Base-by-base conservation (phyloP, 2,113 vertebrate genomes). In the Phylloscopus trochilus region DNA sequence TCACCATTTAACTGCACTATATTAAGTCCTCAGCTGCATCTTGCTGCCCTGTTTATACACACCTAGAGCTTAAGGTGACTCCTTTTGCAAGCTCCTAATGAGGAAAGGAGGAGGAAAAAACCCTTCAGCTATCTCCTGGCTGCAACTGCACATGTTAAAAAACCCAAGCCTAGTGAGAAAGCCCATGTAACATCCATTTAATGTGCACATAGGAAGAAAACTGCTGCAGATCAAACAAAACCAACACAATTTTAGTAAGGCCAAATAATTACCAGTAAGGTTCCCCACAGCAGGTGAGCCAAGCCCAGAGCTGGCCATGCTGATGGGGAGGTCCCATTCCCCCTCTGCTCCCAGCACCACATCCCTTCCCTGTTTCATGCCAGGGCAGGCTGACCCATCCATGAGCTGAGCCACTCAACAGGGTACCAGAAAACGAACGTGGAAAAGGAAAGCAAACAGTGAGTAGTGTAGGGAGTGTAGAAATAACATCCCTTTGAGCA, bases 251-350 rank as follows among this genome's bases (percentile, higher is more conserved):
- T 76, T 83, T 21, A 82, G 13, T 66, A 85, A 67, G 12, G 44
- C 15, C 31, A 79, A 76, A 46, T 49, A 58, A 67, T 21, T 27
- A 52, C 19, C 1, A 0, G 28, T 27, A 13, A 37, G 33, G 55
- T 7, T 86, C 26, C n/a, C 41, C 30, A 58, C 1, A 9, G 66
- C 3, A 3, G 43, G 67, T 1, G 8, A 83, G 76, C 55, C 77
- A 80, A 11, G 0, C 10, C 70, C 33, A 18, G 17, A 63, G 62
- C 35, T 44, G n/a, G 39, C 20, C 11, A 1, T 2, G 6, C 8
- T 1, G 3, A 6, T 5, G 2, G 17, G 10, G 17, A 39, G 10
- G 22, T 39, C 22, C 11, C 17, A 7, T 1, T 66, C 4, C 6
- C 10, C 9, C 18, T 12, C 68, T 35, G 31, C 55, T 73, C 23